These are phyloP conservation scores for Antheraea assamensis DNA, from an alignment of 2,888 invertebrate species.

Conservation along the genomic window DNA sequence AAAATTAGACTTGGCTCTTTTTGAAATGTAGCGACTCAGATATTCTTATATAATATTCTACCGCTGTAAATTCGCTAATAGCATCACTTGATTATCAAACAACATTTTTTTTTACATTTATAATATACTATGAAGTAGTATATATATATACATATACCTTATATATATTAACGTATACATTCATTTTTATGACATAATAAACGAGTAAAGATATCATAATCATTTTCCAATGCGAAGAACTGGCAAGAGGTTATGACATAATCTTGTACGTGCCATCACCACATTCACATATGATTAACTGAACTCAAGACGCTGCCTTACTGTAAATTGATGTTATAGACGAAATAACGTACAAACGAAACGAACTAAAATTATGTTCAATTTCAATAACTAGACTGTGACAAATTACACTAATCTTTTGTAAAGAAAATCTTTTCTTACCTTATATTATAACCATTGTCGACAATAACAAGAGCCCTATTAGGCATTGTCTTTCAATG, in stretches of 20 bases:
- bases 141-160: no score
- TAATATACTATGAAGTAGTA: no score
- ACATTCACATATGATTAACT: conserved; percentile 17
- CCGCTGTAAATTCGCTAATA: no score
- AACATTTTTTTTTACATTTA: no score
- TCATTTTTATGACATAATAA: neutral
- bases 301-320: conserved; percentile 4
- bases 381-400: conserved; percentile 2
- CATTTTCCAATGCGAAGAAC: neutral
- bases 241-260: neutral
- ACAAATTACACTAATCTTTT: neutral
- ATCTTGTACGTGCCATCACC: conserved; percentile 19
- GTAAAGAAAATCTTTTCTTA: conserved; percentile 2
- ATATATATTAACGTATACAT: no score
- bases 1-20: no score
- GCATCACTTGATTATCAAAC: no score
- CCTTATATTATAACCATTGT: conserved; percentile 1
- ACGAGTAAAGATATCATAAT: neutral
- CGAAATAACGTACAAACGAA: conserved; percentile 1
- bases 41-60: no score
- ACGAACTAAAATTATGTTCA: conserved; percentile 3
- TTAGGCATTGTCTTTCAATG: conserved; percentile 8
- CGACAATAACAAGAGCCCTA: neutral
- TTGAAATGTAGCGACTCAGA: no score
- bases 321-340: conserved; percentile 9